Evolutionary conservation across 2,888 invertebrate species (phyloP), one percentile per base, ranked within the genome.

Genomic region (Oasisia sp.): DNA sequence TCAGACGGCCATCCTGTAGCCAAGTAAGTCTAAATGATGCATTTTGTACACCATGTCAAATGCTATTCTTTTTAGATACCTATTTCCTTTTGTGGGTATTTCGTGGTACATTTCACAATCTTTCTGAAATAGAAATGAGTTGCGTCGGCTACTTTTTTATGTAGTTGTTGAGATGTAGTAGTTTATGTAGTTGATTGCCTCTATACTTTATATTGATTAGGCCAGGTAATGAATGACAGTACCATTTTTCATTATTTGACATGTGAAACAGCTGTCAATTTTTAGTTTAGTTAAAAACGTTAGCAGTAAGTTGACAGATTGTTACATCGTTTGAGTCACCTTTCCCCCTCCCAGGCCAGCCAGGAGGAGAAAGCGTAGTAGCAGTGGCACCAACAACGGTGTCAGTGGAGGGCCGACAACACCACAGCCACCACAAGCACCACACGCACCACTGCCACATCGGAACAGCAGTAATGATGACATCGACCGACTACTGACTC

Each of bases 291-390:
- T 5, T 27, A 27, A 27, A 19, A 14, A 74, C 27, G 27, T 74
- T 74, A 74, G 27, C 27, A 74, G 27, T 74, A 74, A 74, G 74
- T 74, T 74, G 27, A 19, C 74, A 7, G 27, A 44, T 44, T 50
- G 27, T 19, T 91, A 50, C 50, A 56, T 38, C 44, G 4, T 32
- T 32, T 56, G 32, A 74, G 32, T 32, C 19, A 14, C 58, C 4
- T 74, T 27, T 0, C 27, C 9, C 38, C 38, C 56, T 74, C 11
- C 38, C 32, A 92, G 89, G 45, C 89, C 89, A 50, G 44, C 32
- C n/a, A 90, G 38, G 58, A 92, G 91, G 90, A 92, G 74, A 92
- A 58, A 90, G 92, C 32, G 90, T 56, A 58, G 45, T 92, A 32
- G 90, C 92, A 90, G 74, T 74, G 74, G n/a, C 74, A 74, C 74